Evolutionary conservation across 2,113 vertebrate species (phyloP), one percentile per base, ranked within the genome.

Genomic region (Rallus limicola): DNA sequence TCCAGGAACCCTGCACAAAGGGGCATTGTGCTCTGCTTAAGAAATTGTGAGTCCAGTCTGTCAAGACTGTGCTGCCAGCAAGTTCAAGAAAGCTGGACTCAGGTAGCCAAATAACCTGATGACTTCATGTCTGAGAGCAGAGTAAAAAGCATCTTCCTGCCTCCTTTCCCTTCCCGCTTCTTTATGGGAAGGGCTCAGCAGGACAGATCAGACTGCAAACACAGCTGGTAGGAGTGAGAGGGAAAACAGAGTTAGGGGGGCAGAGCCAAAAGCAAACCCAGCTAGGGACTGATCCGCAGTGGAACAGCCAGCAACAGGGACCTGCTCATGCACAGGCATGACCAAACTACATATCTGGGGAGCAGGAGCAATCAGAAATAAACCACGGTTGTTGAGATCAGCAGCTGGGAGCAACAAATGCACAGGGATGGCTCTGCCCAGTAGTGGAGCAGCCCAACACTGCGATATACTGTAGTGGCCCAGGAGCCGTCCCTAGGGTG

Each of bases 51-150:
- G 72, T 84, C 93, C 81, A 75, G 80, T 90, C 80, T 92, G 72
- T 79, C 78, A 95, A 93, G 83, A 83, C 62, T 67, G 6, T 68
- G 60, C 83, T 93, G 80, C 86, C 82, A 79, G 42, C 2, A 4
- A 60, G 52, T 44, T 86, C 48, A 75, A 82, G 86, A 86, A 90
- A 58, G 42, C 25, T 64, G 76, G 71, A 78, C 62, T 84, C 86
- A 86, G 80, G 72, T 91, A 86, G 85, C 24, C 59, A 93, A 82
- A 94, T 85, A 90, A 91, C 70, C 64, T 82, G 63, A 72, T 86
- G 92, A 91, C 68, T 97, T 97, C 44, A 90, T 53, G 87, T 93
- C 94, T 95, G 90, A 96, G 40, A 92, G 55, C 60, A 55, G 42
- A 33, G 38, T 82, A 71, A 80, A 85, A 89, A 81, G 48, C 17